Base-by-base conservation (phyloP, 2,113 vertebrate species). In the Hippoglossus stenolepis region DNA sequence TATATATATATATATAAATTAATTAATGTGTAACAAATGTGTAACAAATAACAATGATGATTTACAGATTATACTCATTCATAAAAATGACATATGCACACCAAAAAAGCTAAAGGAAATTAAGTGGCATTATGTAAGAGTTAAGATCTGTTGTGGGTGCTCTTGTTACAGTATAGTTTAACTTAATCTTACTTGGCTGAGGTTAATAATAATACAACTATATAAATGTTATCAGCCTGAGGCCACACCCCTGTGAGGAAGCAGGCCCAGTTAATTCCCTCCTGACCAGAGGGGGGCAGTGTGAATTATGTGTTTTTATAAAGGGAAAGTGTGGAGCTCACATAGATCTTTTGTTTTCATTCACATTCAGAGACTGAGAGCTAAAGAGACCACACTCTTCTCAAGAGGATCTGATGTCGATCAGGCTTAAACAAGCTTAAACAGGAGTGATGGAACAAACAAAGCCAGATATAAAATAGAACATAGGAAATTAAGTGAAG, bases 401-500 rank as follows among this genome's bases (percentile, higher is more conserved):
- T 72, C 40, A 18, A 65, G 65, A 70, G 54, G n/a, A 49, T 47
- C 51, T 15, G 38, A 56, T 69, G 63, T 60, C 79, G 54, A 54
- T 82, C 69, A 79, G 31, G 63, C 45, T 80, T 73, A 75, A 40
- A 72, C 10, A 28, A 60, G 43, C 63, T 45, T 64, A 47, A 58
- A 85, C 12, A 63, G 51, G 38, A 80, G 17, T 35, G 28, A 63
- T 7, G 9, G 40, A 56, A 23, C 8, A 51, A 70, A 82, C 38
- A 71, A 75, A 80, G 23, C 54, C 49, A 1, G 43, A 15, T 12
- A 3, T 63, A 2, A 73, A 58, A 45, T 3, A 67, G 8, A 59
- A 38, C 40, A 58, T 6, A 20, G 24, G 31, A 69, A 64, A 54
- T 7, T 20, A 63, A 20, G 1, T 23, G 65, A 63, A 4, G 8